A percentile compares a stretch with the other conserved stretches of the same genome.
phyloP scores from a whole-genome alignment of 2,888 invertebrate genomes.

The Chelonus formosanus region DNA sequence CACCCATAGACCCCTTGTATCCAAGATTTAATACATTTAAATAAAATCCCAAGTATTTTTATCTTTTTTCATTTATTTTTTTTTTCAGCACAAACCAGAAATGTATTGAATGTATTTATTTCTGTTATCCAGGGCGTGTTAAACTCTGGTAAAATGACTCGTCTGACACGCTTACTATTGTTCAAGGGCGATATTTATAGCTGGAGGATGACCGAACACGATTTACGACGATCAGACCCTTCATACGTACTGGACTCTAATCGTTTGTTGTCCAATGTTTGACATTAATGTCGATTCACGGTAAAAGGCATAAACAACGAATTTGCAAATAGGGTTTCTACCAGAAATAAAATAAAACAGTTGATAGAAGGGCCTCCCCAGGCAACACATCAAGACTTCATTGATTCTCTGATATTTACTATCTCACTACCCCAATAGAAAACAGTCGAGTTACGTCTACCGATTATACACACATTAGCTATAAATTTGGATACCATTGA shows the following conservation, averaged over 20 bases:
- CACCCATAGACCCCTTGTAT: no score
- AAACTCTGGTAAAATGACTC: conserved; percentile 38
- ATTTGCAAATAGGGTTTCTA: conserved; percentile 7
- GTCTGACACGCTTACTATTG: conserved; percentile 46
- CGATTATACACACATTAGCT: no score
- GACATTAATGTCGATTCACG: conserved; percentile 34
- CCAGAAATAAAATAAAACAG: conserved; percentile 38
- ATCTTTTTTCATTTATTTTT: conserved; percentile 2
- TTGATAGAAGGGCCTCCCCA: no score
- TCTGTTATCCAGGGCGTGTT: conserved; percentile 23
- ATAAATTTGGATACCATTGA: no score
- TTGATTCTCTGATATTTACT: no score
- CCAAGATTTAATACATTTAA: no score
- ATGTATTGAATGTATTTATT: conserved; percentile 2
- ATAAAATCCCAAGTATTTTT: not conserved
- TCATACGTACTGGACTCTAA: conserved; percentile 35
- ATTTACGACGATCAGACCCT: conserved; percentile 46
- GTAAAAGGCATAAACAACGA: conserved; percentile 14
- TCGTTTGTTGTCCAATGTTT: conserved; percentile 17
- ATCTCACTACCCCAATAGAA: no score
- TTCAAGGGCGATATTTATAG: conserved; percentile 57
- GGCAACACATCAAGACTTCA: no score
- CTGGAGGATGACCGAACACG: conserved; percentile 59
- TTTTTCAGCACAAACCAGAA: not conserved
- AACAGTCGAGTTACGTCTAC: no score